phyloP scores from a whole-genome alignment of 2,113 vertebrate species.

The Thunnus maccoyii region DNA sequence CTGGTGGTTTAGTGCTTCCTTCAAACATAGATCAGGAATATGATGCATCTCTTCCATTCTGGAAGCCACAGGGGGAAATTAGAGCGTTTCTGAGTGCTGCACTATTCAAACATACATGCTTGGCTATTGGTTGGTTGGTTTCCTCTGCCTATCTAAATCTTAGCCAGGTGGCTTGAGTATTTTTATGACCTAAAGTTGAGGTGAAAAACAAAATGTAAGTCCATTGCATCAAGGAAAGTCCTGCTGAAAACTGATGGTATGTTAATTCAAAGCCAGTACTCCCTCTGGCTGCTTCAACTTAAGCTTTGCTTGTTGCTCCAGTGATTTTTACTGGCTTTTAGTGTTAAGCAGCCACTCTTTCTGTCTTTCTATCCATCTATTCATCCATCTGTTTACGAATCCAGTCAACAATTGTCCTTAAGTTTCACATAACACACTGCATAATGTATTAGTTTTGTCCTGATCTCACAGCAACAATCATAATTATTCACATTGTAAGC shows the following conservation, averaged over 20 bases:
- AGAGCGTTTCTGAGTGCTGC: slow-evolving; percentile 55
- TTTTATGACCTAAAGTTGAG: slow-evolving; percentile 28
- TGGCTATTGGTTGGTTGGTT: slow-evolving; percentile 35
- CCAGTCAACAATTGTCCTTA: not conserved
- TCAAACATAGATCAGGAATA: slow-evolving; percentile 61
- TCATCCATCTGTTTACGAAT: not conserved
- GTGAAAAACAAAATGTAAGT: not conserved
- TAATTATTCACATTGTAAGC: too few relatives aligned
- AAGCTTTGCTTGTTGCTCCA: slow-evolving; percentile 10
- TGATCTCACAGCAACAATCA: too few relatives aligned
- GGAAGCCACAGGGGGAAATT: slow-evolving; percentile 60
- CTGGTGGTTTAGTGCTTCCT: slow-evolving; percentile 65
- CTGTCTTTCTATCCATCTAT: not conserved
- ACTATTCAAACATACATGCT: slow-evolving; percentile 50
- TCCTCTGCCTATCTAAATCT: slow-evolving; percentile 18
- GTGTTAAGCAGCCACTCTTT: not conserved
- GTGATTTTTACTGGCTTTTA: not conserved
- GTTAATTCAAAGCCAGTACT: slow-evolving; percentile 5
- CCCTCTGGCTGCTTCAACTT: slow-evolving; percentile 19
- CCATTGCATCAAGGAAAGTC: not conserved
- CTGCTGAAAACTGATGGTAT: slow-evolving; percentile 18
- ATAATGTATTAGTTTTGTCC: not conserved
- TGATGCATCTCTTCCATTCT: slow-evolving; percentile 58
- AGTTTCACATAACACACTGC: not conserved
- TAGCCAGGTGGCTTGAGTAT: slow-evolving; percentile 3